Evolutionary conservation across 2,888 invertebrate species (phyloP).

Genomic region (Belgica antarctica): DNA sequence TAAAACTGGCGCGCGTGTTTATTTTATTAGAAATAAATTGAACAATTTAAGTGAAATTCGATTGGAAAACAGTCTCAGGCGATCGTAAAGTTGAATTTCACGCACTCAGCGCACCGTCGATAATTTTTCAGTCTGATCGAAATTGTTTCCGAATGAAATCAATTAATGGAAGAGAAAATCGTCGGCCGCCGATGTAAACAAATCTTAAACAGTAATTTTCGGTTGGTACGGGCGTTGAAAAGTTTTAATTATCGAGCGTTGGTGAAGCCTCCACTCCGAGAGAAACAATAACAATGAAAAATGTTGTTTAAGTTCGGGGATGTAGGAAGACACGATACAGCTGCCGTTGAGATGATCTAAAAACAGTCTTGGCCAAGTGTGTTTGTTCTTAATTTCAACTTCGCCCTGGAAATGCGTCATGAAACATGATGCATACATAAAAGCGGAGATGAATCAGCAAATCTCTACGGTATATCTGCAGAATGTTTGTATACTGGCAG

Average conservation of each 20-base stretch:
- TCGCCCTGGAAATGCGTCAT: slow-evolving; percentile 6
- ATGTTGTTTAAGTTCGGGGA: slow-evolving; percentile 1
- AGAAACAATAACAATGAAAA: slow-evolving; percentile 19
- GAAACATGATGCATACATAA: slow-evolving; percentile 34
- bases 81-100: slow-evolving; percentile 2
- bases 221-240: slow-evolving; percentile 18
- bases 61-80: background rate
- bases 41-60: background rate
- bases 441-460: slow-evolving; percentile 21
- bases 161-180: slow-evolving; percentile 15
- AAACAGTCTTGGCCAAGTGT: slow-evolving; percentile 10
- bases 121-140: slow-evolving; percentile 5
- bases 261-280: background rate
- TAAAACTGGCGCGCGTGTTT: slow-evolving; percentile 26
- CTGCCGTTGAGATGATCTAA: slow-evolving; percentile 11
- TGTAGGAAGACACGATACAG: slow-evolving; percentile 34
- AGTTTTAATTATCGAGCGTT: slow-evolving; percentile 5
- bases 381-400: slow-evolving; percentile 43
- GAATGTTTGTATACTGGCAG: slow-evolving; percentile 22
- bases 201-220: too few species aligned
- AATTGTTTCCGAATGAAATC: slow-evolving; percentile 31
- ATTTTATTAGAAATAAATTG: slow-evolving; percentile 19
- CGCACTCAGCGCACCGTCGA: slow-evolving; percentile 3
- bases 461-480: slow-evolving; percentile 16
- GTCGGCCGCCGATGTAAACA: slow-evolving; percentile 26